These are phyloP conservation scores for Microcebus ravelobensis DNA, from an alignment of 2,113 vertebrate genomes.

Conservation along the genomic window DNA sequence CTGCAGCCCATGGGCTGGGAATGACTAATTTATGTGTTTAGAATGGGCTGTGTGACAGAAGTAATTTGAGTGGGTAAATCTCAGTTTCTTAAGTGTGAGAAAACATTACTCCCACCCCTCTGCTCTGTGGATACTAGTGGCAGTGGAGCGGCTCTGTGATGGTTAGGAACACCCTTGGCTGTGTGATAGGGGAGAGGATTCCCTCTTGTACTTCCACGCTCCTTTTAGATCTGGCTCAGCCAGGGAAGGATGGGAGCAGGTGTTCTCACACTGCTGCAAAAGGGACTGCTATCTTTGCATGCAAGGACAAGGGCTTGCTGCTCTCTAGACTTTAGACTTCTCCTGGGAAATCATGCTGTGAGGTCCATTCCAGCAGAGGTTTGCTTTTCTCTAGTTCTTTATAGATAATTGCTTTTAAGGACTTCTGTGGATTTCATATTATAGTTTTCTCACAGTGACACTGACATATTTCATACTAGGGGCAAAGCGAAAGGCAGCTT, in stretches of 20 bases:
- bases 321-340: not conserved
- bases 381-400: not conserved
- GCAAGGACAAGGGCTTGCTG: fast-evolving
- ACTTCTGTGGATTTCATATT: not conserved
- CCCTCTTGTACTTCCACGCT: not conserved
- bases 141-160: not conserved
- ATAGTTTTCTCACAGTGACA: not conserved
- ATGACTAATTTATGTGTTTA: not conserved
- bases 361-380: not conserved
- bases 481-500: constrained; percentile 15
- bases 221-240: not conserved
- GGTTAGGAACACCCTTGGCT: not conserved
- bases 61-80: not conserved
- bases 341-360: not conserved
- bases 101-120: not conserved
- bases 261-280: not conserved
- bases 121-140: not conserved
- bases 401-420: constrained; percentile 18
- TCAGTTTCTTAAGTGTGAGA: not conserved
- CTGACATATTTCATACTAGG: not conserved
- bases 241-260: not conserved
- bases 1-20: not conserved
- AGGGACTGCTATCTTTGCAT: not conserved
- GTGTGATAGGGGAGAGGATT: not conserved
- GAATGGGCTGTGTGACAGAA: not conserved